Evolutionary conservation across 37 sponge, comb jelly and placozoan species (phyloP), one percentile per base, ranked within the genome.

Genomic region (Aplysina aerophoba): DNA sequence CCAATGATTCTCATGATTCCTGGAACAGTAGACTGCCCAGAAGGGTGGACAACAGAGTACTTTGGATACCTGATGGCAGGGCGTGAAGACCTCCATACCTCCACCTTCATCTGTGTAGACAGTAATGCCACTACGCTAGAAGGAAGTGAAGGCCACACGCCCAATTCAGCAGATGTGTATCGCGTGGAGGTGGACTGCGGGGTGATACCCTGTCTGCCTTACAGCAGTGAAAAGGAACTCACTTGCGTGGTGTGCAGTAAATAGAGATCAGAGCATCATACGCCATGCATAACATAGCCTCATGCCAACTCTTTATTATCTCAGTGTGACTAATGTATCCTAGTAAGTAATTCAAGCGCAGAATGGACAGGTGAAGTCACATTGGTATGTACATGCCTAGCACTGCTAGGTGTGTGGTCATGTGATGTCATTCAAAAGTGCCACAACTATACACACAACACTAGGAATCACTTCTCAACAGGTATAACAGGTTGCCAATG

Each of bases 31-130:
- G 4, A 3, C 21, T 75, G 78, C 25, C 78, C 78, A 19, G 20
- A n/a, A 17, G 41, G 50, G 0, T 75, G 78, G 78, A 75, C 21
- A 0, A 75, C 54, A 22, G 78, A 75, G 78, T 75, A 75, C 25
- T 75, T 41, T 41, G 78, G 78, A 6, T 75, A 75, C 53, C 53
- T 75, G 44, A 75, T 40, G 54, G 41, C 78, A n/a, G n/a, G 41
- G 5, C 37, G 78, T 0, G 54, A 75, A 39, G 21, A 41, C 54
- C 21, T 14, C 1, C 17, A 24, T 16, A 38, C 50, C 22, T 17
- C 78, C 20, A 24, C 37, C 20, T 75, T 40, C 54, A 50, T 75
- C n/a, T 75, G 78, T 36, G 53, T 75, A 25, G 54, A 75, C 53
- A 3, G 11, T 1, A n/a, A 40, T 50, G 41, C 78, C 3, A 19